Conservation (phyloP, 1,140 invertebrate genomes). For the Drosophila chauvacae region DNA sequence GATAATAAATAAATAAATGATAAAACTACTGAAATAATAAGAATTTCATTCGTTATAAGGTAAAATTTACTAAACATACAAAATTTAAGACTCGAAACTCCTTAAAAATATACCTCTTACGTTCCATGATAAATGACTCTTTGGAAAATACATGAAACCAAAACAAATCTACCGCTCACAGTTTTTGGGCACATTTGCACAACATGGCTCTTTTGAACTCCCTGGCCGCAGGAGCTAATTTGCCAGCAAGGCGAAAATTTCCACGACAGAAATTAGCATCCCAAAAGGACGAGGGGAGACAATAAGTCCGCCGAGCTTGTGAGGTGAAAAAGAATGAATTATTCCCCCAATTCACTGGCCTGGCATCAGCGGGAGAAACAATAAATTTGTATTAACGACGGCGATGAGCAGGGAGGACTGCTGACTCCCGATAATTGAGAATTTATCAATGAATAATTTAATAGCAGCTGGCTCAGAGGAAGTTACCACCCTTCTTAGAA, state of each 20-base stretch:
- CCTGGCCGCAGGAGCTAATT: conserved; percentile 25
- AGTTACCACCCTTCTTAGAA: not conserved
- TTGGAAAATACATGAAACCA: conserved; percentile 25
- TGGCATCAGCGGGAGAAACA: conserved; percentile 33
- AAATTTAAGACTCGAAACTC: not conserved
- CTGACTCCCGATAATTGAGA: conserved; percentile 42
- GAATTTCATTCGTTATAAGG: no score
- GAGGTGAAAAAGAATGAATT: conserved; percentile 38
- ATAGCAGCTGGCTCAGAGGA: not conserved
- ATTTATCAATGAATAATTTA: conserved; percentile 47
- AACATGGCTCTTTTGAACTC: conserved; percentile 3
- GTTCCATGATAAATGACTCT: not conserved
- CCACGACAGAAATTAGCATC: conserved; percentile 43
- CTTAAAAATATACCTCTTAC: not conserved
- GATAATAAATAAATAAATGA: not conserved
- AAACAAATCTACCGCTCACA: conserved; percentile 46
- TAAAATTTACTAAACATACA: no score
- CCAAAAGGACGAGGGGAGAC: not conserved
- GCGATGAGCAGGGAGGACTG: not conserved
- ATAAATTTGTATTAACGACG: conserved; percentile 46
- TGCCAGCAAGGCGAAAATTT: conserved; percentile 59
- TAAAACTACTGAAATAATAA: not conserved
- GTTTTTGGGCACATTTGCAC: conserved; percentile 41
- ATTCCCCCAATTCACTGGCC: conserved; percentile 25
- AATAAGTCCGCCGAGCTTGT: not conserved